phyloP scores from a whole-genome alignment of 2,113 vertebrate species.

The Hypanus sabinus region DNA sequence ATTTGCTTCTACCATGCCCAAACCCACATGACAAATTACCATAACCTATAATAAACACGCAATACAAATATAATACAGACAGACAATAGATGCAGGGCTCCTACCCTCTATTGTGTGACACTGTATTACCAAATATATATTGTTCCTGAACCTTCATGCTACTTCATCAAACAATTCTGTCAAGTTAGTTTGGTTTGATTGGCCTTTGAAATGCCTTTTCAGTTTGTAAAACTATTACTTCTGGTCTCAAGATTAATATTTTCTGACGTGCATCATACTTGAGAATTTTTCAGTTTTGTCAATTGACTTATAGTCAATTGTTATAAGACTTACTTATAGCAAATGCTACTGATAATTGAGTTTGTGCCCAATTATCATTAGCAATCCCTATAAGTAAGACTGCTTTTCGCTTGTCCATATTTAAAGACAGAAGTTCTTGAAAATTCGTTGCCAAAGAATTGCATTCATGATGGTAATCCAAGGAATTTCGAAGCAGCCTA shows the following conservation, averaged over 20 bases:
- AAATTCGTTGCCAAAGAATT: not conserved
- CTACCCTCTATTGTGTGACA: slow-evolving; percentile 19
- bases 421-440: not conserved
- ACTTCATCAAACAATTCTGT: too few relatives aligned
- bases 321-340: too few relatives aligned
- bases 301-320: not conserved
- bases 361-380: not conserved
- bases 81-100: too few relatives aligned
- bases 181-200: too few relatives aligned
- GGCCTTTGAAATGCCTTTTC: not conserved
- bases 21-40: too few relatives aligned
- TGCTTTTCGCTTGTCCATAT: not conserved
- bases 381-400: not conserved
- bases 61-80: too few relatives aligned
- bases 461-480: not conserved
- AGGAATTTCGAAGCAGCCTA: not conserved
- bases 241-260: not conserved
- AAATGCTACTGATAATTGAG: too few relatives aligned
- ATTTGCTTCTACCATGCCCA: too few relatives aligned
- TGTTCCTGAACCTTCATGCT: too few relatives aligned
- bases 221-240: not conserved
- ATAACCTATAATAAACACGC: too few relatives aligned
- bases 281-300: not conserved
- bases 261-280: not conserved
- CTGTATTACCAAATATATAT: not conserved